Percentiles rank a stretch among this genome's conserved stretches.
These are phyloP conservation scores for Gavia stellata DNA, from an alignment of 2,113 vertebrate species.

Conservation along the genomic window DNA sequence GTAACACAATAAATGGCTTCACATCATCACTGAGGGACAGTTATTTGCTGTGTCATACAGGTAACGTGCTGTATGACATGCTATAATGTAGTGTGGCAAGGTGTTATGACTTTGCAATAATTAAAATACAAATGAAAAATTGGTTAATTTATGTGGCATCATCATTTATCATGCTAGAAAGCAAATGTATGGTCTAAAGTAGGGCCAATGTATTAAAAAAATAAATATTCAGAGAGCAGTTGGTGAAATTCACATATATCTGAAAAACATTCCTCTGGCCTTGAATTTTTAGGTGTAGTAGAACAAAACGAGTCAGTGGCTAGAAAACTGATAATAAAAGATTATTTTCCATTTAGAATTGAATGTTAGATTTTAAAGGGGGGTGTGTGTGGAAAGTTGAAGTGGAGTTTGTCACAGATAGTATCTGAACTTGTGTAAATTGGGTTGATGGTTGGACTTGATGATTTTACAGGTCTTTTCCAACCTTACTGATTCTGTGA, in stretches of 20 bases:
- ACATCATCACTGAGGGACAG: not conserved
- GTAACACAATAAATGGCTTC: not conserved
- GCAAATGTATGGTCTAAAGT: not conserved
- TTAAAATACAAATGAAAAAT: not conserved
- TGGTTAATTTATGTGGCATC: not conserved
- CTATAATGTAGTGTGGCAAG: not conserved
- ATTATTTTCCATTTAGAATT: not conserved
- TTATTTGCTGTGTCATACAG: not conserved
- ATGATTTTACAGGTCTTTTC: too few relatives aligned
- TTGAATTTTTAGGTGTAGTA: not conserved
- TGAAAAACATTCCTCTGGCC: not conserved
- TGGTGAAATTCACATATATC: not conserved
- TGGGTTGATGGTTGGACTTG: too few relatives aligned
- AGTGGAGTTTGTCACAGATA: constrained; percentile 43
- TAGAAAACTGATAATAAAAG: not conserved
- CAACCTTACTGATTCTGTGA: too few relatives aligned
- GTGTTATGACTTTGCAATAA: not conserved
- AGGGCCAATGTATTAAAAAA: not conserved
- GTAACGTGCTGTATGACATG: not conserved
- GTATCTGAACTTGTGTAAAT: constrained; percentile 39
- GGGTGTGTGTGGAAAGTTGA: not conserved
- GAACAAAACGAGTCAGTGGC: not conserved
- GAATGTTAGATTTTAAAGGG: not conserved
- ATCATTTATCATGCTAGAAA: not conserved
- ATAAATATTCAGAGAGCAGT: not conserved